Evolutionary conservation across 2,797 vertebrate species (phyloP), one percentile per base, ranked within the genome.

Genomic region (Triplophysa bombifrons): DNA sequence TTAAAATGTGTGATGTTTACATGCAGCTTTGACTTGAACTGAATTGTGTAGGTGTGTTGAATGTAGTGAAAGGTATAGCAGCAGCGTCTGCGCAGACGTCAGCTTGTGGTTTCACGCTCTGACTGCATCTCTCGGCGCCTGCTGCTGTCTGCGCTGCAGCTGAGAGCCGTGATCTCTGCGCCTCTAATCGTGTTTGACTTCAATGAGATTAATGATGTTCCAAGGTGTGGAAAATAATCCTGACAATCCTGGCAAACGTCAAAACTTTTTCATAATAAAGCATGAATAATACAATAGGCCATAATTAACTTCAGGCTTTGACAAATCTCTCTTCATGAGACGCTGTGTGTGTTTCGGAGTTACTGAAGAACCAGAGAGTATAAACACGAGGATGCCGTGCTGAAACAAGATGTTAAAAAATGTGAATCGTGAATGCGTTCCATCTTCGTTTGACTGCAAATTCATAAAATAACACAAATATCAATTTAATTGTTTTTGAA

Each of bases 41-140:
- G 34, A 38, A 7, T 8, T 38, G 34, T 38, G 34, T 38, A 38
- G 34, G 34, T 34, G 34, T 34, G 34, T 38, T 38, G 76, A 22
- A 8, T 48, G 13, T 22, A 6, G 20, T 56, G 34, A 44, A 60
- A 70, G 27, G 50, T 80, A 27, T 27, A 30, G 53, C 76, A 22
- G 56, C 75, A 3, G 58, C 41, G 30, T 44, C 46, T 80, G 67
- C 64, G 74, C 51, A 80, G 71, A 76, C 66, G 61, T 79, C 74
- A 44, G 80, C 51, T 30, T 80, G 86, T 81, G 86, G 85, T 88
- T 88, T 87, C 84, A 88, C 60, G 82, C 82, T 84, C 82, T 55
- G 77, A 68, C 69, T 72, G 60, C 83, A 72, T 84, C 81, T 82
- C 73, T 50, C 61, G 82, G 84, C 85, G 80, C 82, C 85, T 80